Evolutionary conservation across 2,113 vertebrate species (phyloP).

Genomic region (Microcebus griseorufus): DNA sequence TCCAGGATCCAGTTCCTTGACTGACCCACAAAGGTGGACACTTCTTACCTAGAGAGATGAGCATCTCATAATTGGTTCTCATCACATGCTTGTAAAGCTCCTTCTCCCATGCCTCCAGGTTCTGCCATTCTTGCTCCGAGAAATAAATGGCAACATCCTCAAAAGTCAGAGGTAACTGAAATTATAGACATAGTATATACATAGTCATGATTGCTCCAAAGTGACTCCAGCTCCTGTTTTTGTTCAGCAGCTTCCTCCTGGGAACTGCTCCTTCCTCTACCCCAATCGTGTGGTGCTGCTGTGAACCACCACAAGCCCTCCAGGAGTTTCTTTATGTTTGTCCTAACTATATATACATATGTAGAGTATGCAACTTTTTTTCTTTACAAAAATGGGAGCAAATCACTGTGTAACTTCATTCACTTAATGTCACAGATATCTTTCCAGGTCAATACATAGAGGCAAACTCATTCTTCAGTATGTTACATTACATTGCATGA

Average conservation of each 20-base stretch:
- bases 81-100: slow-evolving; percentile 72
- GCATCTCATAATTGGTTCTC: slow-evolving; percentile 69
- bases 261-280: not conserved
- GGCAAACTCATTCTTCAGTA: not conserved
- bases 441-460: not conserved
- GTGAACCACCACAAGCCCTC: not conserved
- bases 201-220: not conserved
- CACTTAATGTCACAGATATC: not conserved
- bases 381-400: not conserved
- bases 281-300: not conserved
- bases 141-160: slow-evolving; percentile 75
- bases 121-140: slow-evolving; percentile 71
- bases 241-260: not conserved
- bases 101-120: slow-evolving; percentile 67
- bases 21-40: not conserved
- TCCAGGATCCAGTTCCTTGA: not conserved
- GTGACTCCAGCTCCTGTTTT: not conserved
- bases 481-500: not conserved
- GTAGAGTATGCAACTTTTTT: not conserved
- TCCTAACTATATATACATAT: not conserved
- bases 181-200: not conserved
- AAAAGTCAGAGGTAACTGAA: slow-evolving; percentile 71
- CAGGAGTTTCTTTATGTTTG: not conserved
- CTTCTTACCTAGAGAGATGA: slow-evolving; percentile 74
- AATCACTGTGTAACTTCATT: not conserved